Evolutionary conservation across 2,797 vertebrate genomes (phyloP).

Genomic region (Crocidura indochinensis): DNA sequence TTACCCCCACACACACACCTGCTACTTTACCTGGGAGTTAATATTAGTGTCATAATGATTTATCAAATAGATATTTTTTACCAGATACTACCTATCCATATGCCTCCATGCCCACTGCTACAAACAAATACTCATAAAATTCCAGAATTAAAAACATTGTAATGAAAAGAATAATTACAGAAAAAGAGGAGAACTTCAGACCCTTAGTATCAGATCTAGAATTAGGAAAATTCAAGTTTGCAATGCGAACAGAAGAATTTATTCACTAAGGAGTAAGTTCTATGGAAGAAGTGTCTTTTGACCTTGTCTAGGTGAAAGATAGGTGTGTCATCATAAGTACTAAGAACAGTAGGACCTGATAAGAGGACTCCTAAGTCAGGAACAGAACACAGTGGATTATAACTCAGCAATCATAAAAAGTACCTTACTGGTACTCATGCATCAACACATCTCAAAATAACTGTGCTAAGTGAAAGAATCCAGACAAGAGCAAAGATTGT

Average conservation of each 20-base stretch:
- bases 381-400: slow-evolving; percentile 9
- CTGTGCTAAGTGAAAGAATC: slow-evolving; percentile 55
- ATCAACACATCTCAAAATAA: slow-evolving; percentile 52
- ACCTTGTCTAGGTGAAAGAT: background rate
- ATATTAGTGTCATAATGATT: background rate
- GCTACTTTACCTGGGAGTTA: background rate
- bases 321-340: background rate
- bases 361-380: slow-evolving; percentile 9
- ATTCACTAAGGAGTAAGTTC: background rate
- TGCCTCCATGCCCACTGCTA: no score
- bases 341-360: background rate
- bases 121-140: background rate
- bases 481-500: slow-evolving; percentile 20
- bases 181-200: background rate
- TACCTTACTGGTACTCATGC: background rate
- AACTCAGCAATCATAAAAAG: slow-evolving; percentile 21
- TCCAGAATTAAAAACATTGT: background rate
- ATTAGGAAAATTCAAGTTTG: background rate
- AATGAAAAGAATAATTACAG: background rate
- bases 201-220: background rate
- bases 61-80: background rate
- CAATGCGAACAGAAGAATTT: background rate
- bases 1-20: no score
- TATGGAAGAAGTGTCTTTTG: slow-evolving; percentile 20
- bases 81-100: no score